These are phyloP conservation scores for Pterocles orientalis DNA, from an alignment of 2,113 vertebrate genomes.

Conservation along the genomic window DNA sequence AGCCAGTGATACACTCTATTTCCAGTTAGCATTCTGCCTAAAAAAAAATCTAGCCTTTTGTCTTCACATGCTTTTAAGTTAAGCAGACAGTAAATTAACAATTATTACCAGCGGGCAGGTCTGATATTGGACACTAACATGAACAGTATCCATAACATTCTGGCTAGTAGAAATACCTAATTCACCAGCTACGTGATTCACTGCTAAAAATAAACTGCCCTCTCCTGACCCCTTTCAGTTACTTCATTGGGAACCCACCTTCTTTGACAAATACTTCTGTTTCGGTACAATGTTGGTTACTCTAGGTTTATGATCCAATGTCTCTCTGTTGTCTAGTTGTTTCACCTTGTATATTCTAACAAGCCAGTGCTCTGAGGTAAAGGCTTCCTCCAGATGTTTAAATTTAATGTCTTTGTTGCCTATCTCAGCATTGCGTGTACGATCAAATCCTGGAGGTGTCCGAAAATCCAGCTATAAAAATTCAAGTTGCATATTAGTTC, in stretches of 20 bases:
- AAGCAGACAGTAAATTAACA: conserved; percentile 53
- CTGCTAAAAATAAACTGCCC: conserved; percentile 34
- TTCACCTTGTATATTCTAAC: conserved; percentile 99
- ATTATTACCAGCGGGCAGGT: conserved; percentile 39
- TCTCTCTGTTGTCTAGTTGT: conserved; percentile 91
- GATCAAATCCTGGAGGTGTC: conserved; percentile 95
- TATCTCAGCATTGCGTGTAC: conserved; percentile 97
- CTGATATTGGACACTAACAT: conserved; percentile 47
- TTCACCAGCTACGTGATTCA: conserved; percentile 36
- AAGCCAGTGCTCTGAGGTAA: conserved; percentile 98
- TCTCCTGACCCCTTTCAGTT: background rate
- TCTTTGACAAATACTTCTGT: conserved; percentile 98
- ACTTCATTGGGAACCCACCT: conserved; percentile 80
- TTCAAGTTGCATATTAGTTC: background rate
- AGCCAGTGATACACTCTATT: conserved; percentile 55
- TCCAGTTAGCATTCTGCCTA: conserved; percentile 61
- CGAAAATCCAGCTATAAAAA: conserved; percentile 92
- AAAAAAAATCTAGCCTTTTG: conserved; percentile 55
- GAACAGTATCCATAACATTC: conserved; percentile 32
- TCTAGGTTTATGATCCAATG: conserved; percentile 89
- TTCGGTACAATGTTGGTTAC: conserved; percentile 87
- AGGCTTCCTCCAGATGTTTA: conserved; percentile 96
- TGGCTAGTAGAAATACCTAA: conserved; percentile 51
- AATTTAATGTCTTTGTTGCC: conserved; percentile 98
- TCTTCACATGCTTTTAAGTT: conserved; percentile 68